Conservation (phyloP, 2,888 invertebrate genomes). For the Coelopa pilipes region DNA sequence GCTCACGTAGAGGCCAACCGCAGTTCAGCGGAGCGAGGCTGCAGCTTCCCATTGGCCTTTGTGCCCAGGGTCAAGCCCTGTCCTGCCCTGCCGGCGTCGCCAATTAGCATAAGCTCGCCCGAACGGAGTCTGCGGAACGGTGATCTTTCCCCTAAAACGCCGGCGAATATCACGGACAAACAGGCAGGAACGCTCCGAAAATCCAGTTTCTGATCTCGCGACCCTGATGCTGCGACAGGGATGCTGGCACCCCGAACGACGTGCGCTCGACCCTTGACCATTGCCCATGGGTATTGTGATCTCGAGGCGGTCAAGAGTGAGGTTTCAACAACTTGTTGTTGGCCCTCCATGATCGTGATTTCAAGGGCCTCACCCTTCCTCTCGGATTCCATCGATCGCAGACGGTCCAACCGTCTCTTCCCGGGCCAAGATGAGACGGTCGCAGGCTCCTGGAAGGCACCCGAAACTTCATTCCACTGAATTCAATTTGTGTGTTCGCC, state of each 20-base stretch:
- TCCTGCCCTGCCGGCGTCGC: neutral
- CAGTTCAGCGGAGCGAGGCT: neutral
- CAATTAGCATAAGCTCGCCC: no score
- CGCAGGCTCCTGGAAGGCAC: no score
- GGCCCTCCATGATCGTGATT: no score
- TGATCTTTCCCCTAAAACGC: neutral
- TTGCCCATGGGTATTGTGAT: no score
- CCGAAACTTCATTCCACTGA: neutral
- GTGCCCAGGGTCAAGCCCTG: neutral
- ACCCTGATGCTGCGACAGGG: conserved; percentile 5
- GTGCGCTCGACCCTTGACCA: no score
- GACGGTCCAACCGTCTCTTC: no score
- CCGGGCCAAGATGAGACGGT: no score
- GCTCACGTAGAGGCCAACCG: no score
- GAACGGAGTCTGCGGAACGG: neutral
- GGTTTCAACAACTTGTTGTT: no score
- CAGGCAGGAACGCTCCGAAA: neutral
- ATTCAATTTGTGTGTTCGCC: neutral
- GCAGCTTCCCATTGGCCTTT: neutral
- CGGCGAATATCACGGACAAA: neutral
- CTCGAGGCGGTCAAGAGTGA: no score
- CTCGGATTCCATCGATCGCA: no score
- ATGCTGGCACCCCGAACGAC: neutral
- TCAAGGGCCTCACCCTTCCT: no score
- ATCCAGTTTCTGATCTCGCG: conserved; percentile 4